phyloP scores from a whole-genome alignment of 2,888 invertebrate genomes.

The Bruchidius siliquastri region DNA sequence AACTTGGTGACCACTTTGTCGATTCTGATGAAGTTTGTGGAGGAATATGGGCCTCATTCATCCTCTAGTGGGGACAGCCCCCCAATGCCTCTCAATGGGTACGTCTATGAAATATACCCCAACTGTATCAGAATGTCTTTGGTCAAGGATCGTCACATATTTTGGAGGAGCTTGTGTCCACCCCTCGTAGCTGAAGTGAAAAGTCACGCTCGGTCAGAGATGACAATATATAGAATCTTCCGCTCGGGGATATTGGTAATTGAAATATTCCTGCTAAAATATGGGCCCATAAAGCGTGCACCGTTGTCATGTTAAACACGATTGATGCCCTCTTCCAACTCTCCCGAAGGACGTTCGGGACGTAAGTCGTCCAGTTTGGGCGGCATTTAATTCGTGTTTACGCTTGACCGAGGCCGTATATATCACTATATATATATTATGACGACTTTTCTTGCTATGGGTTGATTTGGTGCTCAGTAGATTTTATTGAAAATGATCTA shows the following conservation, averaged over 20 bases:
- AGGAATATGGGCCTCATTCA: too few species aligned
- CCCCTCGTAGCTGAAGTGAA: slow-evolving; percentile 10
- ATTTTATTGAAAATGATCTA: background rate
- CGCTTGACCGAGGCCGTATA: background rate
- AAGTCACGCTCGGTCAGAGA: slow-evolving; percentile 22
- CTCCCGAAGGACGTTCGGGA: background rate
- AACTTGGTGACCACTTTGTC: too few species aligned
- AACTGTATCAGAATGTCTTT: too few species aligned
- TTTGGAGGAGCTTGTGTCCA: slow-evolving; percentile 2
- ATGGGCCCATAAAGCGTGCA: slow-evolving; percentile 40
- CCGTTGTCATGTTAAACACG: slow-evolving; percentile 41
- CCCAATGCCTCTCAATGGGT: too few species aligned
- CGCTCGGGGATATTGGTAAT: slow-evolving; percentile 35
- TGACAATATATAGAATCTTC: slow-evolving; percentile 42
- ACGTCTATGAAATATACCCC: too few species aligned
- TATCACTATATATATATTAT: background rate
- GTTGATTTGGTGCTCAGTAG: background rate
- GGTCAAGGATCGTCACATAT: too few species aligned
- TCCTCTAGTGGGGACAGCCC: too few species aligned
- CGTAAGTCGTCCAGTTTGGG: background rate
- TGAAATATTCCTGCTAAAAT: slow-evolving; percentile 46
- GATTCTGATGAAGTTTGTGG: too few species aligned
- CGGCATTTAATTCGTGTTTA: background rate
- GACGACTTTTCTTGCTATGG: background rate
- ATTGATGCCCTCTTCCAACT: slow-evolving; percentile 36